A percentile compares a stretch with the other conserved stretches of the same genome.
These are phyloP conservation scores for Ochropleura leucogaster DNA, from an alignment of 2,888 invertebrate genomes.

Conservation along the genomic window DNA sequence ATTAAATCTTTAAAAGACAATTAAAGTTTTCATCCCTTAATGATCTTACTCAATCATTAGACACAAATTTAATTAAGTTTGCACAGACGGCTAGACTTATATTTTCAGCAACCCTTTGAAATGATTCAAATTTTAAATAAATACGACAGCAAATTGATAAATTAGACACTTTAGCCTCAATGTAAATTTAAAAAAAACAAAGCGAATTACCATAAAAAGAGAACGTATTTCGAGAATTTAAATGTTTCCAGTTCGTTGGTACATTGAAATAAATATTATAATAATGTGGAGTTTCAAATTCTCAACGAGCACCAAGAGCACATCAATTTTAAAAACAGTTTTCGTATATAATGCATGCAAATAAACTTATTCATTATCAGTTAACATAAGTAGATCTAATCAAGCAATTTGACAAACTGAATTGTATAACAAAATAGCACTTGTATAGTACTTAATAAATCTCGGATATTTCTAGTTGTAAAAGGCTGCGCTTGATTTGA, in stretches of 20 bases:
- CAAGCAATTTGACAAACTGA: conserved; percentile 59
- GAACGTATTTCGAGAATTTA: conserved; percentile 18
- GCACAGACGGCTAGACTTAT: conserved; percentile 11
- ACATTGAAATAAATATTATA: conserved; percentile 24
- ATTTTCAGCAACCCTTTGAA: conserved; percentile 35
- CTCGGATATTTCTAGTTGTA: conserved; percentile 15
- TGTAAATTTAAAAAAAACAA: conserved; percentile 30
- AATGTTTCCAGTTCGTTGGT: conserved; percentile 41
- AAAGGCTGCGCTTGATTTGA: neutral
- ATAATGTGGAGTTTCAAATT: conserved; percentile 31
- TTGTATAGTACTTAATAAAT: conserved; percentile 2
- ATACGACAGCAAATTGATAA: conserved; percentile 36
- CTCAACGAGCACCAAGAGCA: conserved; percentile 71
- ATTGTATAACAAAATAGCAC: conserved; percentile 50
- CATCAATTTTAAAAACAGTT: conserved; percentile 66
- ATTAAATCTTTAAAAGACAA: conserved; percentile 4
- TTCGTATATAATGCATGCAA: conserved; percentile 67
- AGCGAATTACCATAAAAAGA: neutral
- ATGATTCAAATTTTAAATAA: conserved; percentile 32
- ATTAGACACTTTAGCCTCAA: conserved; percentile 18
- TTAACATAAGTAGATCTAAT: conserved; percentile 70
- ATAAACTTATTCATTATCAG: conserved; percentile 72
- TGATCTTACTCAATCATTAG: conserved; percentile 25
- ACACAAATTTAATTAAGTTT: conserved; percentile 50
- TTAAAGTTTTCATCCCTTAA: conserved; percentile 21